A percentile compares a stretch with the other conserved stretches of the same genome.
phyloP scores from a whole-genome alignment of 2,888 invertebrate species.

The Acheta domesticus region DNA sequence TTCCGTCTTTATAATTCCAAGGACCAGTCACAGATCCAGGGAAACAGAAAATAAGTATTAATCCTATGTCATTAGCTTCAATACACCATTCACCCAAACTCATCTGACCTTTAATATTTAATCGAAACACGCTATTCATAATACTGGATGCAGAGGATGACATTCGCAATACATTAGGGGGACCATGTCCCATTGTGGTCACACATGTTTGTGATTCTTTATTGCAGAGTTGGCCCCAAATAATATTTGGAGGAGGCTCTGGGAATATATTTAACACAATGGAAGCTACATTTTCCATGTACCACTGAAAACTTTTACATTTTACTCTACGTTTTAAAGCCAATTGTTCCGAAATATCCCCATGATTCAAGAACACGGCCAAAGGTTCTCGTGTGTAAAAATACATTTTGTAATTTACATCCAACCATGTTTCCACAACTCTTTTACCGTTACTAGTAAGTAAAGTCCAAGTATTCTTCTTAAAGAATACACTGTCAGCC shows the following conservation, averaged over 20 bases:
- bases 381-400: constrained; percentile 95
- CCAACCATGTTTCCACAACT: constrained; percentile 99
- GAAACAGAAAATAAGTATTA: constrained; percentile 86
- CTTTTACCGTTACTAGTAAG: constrained; percentile 74
- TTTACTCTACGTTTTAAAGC: constrained; percentile 76
- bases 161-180: constrained; percentile 86
- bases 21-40: constrained; percentile 92
- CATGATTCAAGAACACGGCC: constrained; percentile 82
- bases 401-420: constrained; percentile 91
- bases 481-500: constrained; percentile 51
- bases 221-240: constrained; percentile 84
- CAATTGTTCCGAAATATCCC: constrained; percentile 80
- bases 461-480: too few species aligned
- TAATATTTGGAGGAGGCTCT: constrained; percentile 85
- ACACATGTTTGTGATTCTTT: constrained; percentile 78
- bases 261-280: constrained; percentile 95
- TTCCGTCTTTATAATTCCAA: constrained; percentile 81
- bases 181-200: constrained; percentile 90
- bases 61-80: constrained; percentile 78
- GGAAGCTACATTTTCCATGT: constrained; percentile 92
- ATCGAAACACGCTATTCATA: constrained; percentile 69
- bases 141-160: constrained; percentile 92
- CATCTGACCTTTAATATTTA: constrained; percentile 45
- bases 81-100: constrained; percentile 95
- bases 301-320: constrained; percentile 96